Percentiles rank a stretch among this genome's conserved stretches.
Conservation (phyloP, 2,113 vertebrate genomes). For the Halcyon senegalensis region DNA sequence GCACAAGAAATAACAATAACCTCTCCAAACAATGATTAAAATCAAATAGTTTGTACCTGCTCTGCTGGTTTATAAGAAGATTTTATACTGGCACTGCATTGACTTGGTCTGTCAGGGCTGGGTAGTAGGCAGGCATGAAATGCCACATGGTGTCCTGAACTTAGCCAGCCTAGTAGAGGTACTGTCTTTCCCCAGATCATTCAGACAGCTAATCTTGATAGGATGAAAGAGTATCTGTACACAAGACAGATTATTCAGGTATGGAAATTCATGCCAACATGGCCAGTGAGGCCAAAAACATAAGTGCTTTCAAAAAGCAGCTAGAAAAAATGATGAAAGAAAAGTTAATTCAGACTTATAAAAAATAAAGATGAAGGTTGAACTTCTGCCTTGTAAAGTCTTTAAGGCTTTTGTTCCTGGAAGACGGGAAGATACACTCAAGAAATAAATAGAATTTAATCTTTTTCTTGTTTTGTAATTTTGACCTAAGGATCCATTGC, state of each 20-base stretch:
- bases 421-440: background rate
- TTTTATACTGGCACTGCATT: background rate
- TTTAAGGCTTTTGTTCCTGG: background rate
- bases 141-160: background rate
- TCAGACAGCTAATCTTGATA: background rate
- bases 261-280: background rate
- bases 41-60: background rate
- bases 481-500: background rate
- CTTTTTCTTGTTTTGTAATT: background rate
- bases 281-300: background rate
- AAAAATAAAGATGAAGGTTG: background rate
- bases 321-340: background rate
- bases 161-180: background rate
- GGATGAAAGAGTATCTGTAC: background rate
- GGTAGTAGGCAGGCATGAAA: background rate
- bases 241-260: background rate
- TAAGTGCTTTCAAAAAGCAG: background rate
- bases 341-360: background rate
- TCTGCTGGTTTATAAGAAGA: background rate
- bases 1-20: background rate
- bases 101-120: rapidly evolving
- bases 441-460: background rate
- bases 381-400: background rate
- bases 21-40: background rate
- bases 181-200: background rate